Base-by-base conservation (phyloP, 2,888 invertebrate genomes). In the Drosophila austrosaltans region DNA sequence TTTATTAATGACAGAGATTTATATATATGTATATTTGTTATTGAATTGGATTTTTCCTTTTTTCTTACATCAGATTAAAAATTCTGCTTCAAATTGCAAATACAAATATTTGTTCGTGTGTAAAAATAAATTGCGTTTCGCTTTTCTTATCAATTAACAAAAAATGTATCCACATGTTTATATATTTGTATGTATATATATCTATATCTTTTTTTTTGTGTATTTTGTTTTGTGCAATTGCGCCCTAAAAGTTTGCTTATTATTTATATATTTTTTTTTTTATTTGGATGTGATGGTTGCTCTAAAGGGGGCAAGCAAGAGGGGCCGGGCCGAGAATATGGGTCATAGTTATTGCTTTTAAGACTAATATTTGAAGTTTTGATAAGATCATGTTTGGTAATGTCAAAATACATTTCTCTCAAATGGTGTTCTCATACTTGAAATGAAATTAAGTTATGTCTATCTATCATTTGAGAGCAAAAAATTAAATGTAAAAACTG, bases 1-100 rank as follows among this genome's bases (percentile, higher is more conserved):
- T 68, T 62, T 65, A 61, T 64, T 70, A 72, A 71, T 58, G 61
- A 64, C 44, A 69, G 72, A 72, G 72, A 74, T 72, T 72, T 64
- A 54, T 58, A 44, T 59, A 59, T 59, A 16, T 32, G 22, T 32
- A 32, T 32, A 32, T 32, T 10, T 48, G 48, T 48, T 48, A 48
- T 48, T 48, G 25, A 48, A 48, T 48, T 48, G 48, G 20, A 16
- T 48, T 22, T 48, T 48, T 20, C 12, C 25, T 25, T 60, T 44
- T 63, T 53, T 28, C 65, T 36, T 54, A 56, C 10, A 53, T 59
- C 60, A 69, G 65, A 72, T 71, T 71, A 60, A 69, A 69, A 60
- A 36, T 69, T 62, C 59, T 63, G 32, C 54, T 71, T 59, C 58
- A 71, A 63, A 63, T 71, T 59, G 39, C 59, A 59, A 59, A 59